Evolutionary conservation across 53 echinoderm and acorn worm species (phyloP), one percentile per base, ranked within the genome.

Genomic region (Patiria pectinifera): DNA sequence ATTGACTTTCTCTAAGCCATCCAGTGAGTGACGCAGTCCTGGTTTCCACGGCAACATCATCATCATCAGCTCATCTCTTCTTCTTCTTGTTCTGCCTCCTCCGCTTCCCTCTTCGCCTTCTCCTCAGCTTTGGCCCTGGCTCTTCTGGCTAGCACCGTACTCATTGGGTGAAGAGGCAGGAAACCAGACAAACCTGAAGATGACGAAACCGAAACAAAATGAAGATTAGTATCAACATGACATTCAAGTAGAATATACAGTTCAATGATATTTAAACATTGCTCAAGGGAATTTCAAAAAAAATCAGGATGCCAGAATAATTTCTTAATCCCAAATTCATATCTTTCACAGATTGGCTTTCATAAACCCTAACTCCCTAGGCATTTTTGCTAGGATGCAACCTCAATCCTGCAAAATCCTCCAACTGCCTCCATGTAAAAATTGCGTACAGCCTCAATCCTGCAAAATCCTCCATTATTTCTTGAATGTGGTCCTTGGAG

Each of bases 161-260:
- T 97, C 76, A 95, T 96, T 48, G 99, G 99, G 82, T 99, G 97
- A 1, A 99, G 92, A 82, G 99, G 99, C 25, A 96, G 87, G 26
- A 99, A 95, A 14, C 99, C 99, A 21, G 96, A 92, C 24, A 92
- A 92, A 16, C 99, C 99, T 99, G 25, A 23, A 24, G 78, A 69
- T 24, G 49, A 92, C 62, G 23, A 71, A 91, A 80, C 16, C 6
- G 21, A 74, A 74, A 74, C 9, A 74, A 21, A 69, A 81, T 14
- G 35, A 79, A n/a, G 26, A 21, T 80, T 4, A 53, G 35, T 35
- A 35, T 35, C 35, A 35, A 35, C 35, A 35, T 35, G 35, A 35
- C 35, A 35, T 0, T 35, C 35, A 35, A 35, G 35, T 35, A 35
- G 35, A 35, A 35, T 35, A 35, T 35, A 35, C 35, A 35, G 35